These are phyloP conservation scores for Augochlorella aurata DNA, from an alignment of 2,888 invertebrate species.

Conservation along the genomic window DNA sequence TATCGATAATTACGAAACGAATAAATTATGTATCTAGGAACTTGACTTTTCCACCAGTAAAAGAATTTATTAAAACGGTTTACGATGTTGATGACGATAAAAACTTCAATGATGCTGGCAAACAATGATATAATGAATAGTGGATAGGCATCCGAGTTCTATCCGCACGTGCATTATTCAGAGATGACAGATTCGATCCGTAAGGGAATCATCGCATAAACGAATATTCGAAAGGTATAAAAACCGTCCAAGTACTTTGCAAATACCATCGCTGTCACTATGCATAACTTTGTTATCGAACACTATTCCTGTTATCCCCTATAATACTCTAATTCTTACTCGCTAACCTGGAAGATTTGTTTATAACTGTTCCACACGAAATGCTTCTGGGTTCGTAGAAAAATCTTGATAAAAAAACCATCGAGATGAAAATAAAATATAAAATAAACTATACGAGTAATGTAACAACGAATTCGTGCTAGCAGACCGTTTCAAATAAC, in stretches of 20 bases:
- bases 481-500: constrained; percentile 29
- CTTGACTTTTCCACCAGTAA: constrained; percentile 25
- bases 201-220: constrained; percentile 31
- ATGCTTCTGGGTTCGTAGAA: not conserved
- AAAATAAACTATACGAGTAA: constrained; percentile 73
- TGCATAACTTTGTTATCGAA: constrained; percentile 49
- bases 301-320: constrained; percentile 61
- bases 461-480: constrained; percentile 42
- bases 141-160: constrained; percentile 14
- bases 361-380: constrained; percentile 26
- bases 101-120: not conserved
- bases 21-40: constrained; percentile 27
- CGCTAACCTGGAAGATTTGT: constrained; percentile 63
- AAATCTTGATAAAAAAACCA: constrained; percentile 19
- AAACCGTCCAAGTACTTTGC: constrained; percentile 37
- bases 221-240: constrained; percentile 40
- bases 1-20: constrained; percentile 11
- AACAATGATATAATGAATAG: not conserved
- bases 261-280: constrained; percentile 45
- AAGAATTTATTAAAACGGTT: not conserved
- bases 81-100: not conserved
- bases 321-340: constrained; percentile 60
- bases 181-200: constrained; percentile 16
- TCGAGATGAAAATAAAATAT: constrained; percentile 30
- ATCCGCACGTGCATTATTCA: constrained; percentile 23